Base-by-base conservation (phyloP, 2,888 invertebrate species). In the Latheticus oryzae region DNA sequence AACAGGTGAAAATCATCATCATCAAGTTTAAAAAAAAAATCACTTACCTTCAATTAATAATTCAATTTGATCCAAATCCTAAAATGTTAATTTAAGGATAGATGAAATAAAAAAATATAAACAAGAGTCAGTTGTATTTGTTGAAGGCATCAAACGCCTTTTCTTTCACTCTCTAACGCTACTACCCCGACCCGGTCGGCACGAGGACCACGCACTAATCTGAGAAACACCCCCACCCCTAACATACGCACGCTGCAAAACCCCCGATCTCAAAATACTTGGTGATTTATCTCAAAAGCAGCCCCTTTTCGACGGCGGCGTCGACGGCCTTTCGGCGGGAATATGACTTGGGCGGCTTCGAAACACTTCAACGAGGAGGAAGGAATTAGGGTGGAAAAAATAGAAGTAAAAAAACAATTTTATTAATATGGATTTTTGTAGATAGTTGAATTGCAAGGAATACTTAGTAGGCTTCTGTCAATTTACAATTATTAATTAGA, bases 231-330 rank as follows among this genome's bases (percentile, higher is more conserved):
- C 69, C 72, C 71, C 68, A 67, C 67, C 67, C 67, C 67, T 57
- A 59, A 61, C 64, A 60, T 60, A 56, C 62, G 58, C 56, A 58
- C 60, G 52, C 51, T 55, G 57, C 51, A 50, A 61, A 63, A 65
- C 72, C 71, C 65, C 67, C n/a, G 67, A 72, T 72, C 69, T 70
- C 66, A 69, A 73, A 73, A 73, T 68, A 65, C 63, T 66, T 66
- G 67, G 65, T 68, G 73, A 73, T 73, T 73, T 73, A 71, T 72
- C 70, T 68, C 58, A 64, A 68, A 68, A 64, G 61, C 60, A 56
- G 65, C 67, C 66, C 62, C 56, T 60, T 59, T n/a, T n/a, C n/a
- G n/a, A n/a, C n/a, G n/a, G n/a, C n/a, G n/a, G n/a, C n/a, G n/a
- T n/a, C n/a, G 56, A 57, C 30, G 38, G 56, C 53, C 42, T 50